These are phyloP conservation scores for Styela clava DNA, from an alignment of 23 tunicate genomes.

Conservation along the genomic window DNA sequence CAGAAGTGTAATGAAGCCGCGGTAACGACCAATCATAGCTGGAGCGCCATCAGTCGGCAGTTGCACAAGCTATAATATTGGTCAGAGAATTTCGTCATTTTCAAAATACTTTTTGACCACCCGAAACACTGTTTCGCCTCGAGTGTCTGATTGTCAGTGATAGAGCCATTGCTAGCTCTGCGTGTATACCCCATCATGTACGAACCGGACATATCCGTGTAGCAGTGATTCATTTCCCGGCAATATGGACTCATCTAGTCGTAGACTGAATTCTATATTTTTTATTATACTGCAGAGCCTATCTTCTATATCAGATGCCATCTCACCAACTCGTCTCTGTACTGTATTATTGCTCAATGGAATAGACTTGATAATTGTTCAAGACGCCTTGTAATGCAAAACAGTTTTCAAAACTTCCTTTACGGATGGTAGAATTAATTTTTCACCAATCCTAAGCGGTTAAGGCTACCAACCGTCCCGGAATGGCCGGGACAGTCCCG, in stretches of 20 bases:
- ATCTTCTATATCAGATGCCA: not conserved
- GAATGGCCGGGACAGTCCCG: too few relatives aligned
- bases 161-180: constrained; percentile 25
- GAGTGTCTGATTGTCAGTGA: constrained; percentile 41
- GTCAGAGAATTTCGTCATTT: constrained; percentile 38
- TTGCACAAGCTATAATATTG: constrained; percentile 44
- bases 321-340: too few relatives aligned
- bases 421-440: constrained; percentile 35
- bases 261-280: not conserved
- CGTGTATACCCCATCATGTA: constrained; percentile 24
- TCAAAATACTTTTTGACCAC: constrained; percentile 11
- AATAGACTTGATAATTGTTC: too few relatives aligned
- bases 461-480: too few relatives aligned
- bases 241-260: constrained; percentile 15
- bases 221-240: too few relatives aligned
- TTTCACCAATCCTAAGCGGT: constrained; percentile 47
- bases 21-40: constrained; percentile 67
- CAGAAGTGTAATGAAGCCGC: constrained; percentile 47
- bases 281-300: not conserved
- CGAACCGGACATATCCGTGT: constrained; percentile 40
- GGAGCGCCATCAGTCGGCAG: constrained; percentile 61
- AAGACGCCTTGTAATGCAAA: constrained; percentile 36
- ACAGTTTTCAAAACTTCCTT: constrained; percentile 45
- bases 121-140: constrained; percentile 46
- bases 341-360: too few relatives aligned